Conservation (phyloP, 2,888 invertebrate genomes). For the Cephus nigrinus region DNA sequence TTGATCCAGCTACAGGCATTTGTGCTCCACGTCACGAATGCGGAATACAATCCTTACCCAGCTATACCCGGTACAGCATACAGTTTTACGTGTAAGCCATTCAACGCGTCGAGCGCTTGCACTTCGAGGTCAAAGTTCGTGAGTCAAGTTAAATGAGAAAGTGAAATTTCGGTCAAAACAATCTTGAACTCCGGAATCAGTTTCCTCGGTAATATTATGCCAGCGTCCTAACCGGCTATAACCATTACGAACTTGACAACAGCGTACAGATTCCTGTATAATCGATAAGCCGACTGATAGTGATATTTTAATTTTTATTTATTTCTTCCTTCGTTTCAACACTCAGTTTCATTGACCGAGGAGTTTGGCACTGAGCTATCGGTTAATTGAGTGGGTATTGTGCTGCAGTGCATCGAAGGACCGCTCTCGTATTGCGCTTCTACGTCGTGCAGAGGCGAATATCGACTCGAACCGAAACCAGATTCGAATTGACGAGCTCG, state of each 20-base stretch:
- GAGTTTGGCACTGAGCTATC: not conserved
- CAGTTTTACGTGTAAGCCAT: no score
- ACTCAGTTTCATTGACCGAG: not conserved
- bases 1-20: not conserved
- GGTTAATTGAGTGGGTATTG: not conserved
- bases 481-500: slow-evolving; percentile 46
- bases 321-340: not conserved
- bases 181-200: not conserved
- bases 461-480: slow-evolving; percentile 31
- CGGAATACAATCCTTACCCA: not conserved
- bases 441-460: slow-evolving; percentile 23
- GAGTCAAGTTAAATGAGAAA: not conserved
- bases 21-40: not conserved
- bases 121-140: not conserved
- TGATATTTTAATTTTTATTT: not conserved
- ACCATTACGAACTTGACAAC: not conserved
- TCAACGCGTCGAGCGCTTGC: not conserved
- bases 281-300: not conserved
- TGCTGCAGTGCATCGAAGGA: not conserved
- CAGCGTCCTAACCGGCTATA: not conserved
- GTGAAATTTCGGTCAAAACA: not conserved
- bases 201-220: not conserved
- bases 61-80: no score
- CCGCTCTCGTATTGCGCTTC: not conserved
- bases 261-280: not conserved